Evolutionary conservation across 2,888 invertebrate genomes (phyloP).

Genomic region (Abscondita cerata): DNA sequence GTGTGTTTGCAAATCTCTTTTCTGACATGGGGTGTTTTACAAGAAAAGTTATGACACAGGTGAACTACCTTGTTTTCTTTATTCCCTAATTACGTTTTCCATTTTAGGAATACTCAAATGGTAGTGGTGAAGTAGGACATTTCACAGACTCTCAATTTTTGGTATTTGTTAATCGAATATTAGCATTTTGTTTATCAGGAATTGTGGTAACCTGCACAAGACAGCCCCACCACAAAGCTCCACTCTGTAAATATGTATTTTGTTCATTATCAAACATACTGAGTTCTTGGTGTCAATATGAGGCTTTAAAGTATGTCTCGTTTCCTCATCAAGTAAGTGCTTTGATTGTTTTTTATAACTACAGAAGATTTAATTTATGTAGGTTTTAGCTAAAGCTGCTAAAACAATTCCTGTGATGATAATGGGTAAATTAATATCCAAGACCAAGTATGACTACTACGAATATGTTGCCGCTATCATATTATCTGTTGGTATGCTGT

Average conservation of each 20-base stretch:
- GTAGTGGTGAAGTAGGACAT: conserved; percentile 67
- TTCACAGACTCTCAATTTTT: conserved; percentile 97
- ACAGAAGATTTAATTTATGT: conserved; percentile 34
- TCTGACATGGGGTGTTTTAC: conserved; percentile 94
- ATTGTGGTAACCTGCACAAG: conserved; percentile 66
- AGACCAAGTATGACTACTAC: conserved; percentile 83
- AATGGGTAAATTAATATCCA: conserved; percentile 93
- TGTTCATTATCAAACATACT: conserved; percentile 97
- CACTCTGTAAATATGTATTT: conserved; percentile 93
- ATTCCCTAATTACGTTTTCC: too few relatives aligned
- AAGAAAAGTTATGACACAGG: conserved; percentile 98
- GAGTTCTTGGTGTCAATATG: conserved; percentile 99
- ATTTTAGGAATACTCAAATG: conserved; percentile 64
- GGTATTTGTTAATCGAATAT: conserved; percentile 92
- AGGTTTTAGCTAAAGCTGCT: conserved; percentile 95
- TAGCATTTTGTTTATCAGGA: conserved; percentile 80
- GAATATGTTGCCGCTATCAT: conserved; percentile 91
- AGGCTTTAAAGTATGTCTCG: conserved; percentile 96
- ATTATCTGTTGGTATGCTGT: conserved; percentile 91
- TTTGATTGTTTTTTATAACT: neutral
- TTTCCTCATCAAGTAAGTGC: conserved; percentile 90
- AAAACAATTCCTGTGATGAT: conserved; percentile 98
- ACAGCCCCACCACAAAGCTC: conserved; percentile 79
- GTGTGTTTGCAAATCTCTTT: conserved; percentile 89
- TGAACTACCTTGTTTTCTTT: too few relatives aligned